phyloP scores from a whole-genome alignment of 2,797 vertebrate genomes.

The Takifugu rubripes region DNA sequence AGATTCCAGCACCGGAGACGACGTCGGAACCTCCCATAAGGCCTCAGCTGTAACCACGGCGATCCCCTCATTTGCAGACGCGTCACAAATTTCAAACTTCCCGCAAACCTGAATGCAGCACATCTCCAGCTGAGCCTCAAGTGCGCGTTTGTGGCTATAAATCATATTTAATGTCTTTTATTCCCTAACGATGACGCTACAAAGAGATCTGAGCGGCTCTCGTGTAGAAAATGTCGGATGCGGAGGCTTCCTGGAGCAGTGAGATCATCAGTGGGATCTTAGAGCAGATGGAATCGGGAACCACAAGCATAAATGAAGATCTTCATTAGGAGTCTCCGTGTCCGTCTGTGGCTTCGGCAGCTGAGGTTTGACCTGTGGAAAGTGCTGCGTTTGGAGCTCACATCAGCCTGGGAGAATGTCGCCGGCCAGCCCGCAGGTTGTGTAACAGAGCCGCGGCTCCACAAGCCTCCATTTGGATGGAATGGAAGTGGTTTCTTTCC shows the following conservation, averaged over 20 bases:
- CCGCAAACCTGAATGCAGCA: slow-evolving; percentile 18
- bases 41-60: slow-evolving; percentile 18
- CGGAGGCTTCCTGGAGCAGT: neutral
- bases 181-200: no score
- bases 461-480: slow-evolving; percentile 32
- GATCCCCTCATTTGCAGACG: slow-evolving; percentile 6
- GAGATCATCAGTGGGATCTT: slow-evolving; percentile 35
- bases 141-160: neutral
- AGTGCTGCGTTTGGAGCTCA: slow-evolving; percentile 56
- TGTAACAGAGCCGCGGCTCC: slow-evolving; percentile 54
- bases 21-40: slow-evolving; percentile 29
- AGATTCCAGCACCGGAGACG: no score
- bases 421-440: slow-evolving; percentile 50
- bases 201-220: no score
- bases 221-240: no score
- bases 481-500: slow-evolving; percentile 52
- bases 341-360: slow-evolving; percentile 47
- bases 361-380: slow-evolving; percentile 51
- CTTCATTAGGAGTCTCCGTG: slow-evolving; percentile 35
- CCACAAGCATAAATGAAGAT: slow-evolving; percentile 45
- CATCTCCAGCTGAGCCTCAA: neutral
- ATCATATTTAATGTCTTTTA: no score
- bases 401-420: slow-evolving; percentile 49
- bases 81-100: slow-evolving; percentile 25
- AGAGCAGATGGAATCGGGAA: slow-evolving; percentile 37